A percentile compares a stretch with the other conserved stretches of the same genome.
Evolutionary conservation across 2,797 vertebrate species (phyloP).

Genomic region (Stomatorhinus walkeri): DNA sequence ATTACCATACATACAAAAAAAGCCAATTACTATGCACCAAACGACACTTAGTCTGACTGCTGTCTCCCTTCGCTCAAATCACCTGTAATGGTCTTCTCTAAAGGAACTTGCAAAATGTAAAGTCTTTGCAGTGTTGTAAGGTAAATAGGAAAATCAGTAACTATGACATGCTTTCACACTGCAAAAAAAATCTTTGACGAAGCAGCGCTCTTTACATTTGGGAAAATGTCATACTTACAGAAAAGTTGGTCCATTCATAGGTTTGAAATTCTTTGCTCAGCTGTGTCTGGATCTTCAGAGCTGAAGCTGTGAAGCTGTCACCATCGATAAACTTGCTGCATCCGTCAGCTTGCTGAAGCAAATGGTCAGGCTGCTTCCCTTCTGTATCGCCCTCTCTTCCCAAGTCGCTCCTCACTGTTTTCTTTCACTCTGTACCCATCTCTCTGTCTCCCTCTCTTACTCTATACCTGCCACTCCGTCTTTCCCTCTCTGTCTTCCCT

Average conservation of each 20-base stretch:
- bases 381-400: background rate
- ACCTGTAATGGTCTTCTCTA: background rate
- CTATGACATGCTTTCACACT: background rate
- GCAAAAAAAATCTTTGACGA: background rate
- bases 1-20: constrained; percentile 44
- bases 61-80: background rate
- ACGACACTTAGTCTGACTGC: background rate
- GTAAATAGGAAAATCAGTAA: background rate
- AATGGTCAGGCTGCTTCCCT: background rate
- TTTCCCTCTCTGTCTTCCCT: constrained; percentile 35
- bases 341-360: constrained; percentile 29
- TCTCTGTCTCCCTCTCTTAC: background rate
- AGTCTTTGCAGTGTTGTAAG: background rate
- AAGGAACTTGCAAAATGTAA: background rate
- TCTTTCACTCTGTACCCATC: background rate
- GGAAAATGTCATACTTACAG: constrained; percentile 45
- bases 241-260: constrained; percentile 30
- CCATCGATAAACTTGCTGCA: constrained; percentile 36
- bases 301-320: constrained; percentile 27
- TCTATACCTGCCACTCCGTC: constrained; percentile 22
- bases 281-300: background rate
- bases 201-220: background rate
- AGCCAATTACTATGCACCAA: constrained; percentile 25
- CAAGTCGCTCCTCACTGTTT: background rate
- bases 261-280: constrained; percentile 22